Base-by-base conservation (phyloP, 2,113 vertebrate species). In the Nibea coibor region DNA sequence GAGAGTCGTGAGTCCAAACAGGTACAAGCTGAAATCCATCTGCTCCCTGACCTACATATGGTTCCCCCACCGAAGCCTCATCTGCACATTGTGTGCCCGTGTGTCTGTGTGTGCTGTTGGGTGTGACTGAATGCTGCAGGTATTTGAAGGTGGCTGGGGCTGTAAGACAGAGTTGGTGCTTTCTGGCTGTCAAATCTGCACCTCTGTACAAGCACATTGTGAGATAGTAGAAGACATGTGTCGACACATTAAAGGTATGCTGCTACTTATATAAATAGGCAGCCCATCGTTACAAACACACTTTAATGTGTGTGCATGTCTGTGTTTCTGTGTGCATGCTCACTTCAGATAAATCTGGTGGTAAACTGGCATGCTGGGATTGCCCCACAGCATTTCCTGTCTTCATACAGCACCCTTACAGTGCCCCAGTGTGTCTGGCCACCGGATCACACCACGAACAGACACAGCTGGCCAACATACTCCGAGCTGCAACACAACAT, bases 211-310 rank as follows among this genome's bases (percentile, higher is more conserved):
- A 39, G 50, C 47, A 15, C 75, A 80, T 28, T 2, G 28, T 11
- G 22, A 53, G 31, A 31, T 61, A 67, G 68, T 78, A 42, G 68
- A 47, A 45, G 17, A 84, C 79, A 76, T 84, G 87, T 82, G 82
- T 31, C 5, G 4, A 67, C 79, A 89, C 76, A 83, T 78, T 61
- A 59, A 42, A 78, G 42, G 76, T 58, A 67, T 66, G 24, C 58
- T 19, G 10, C n/a, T 31, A 28, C 20, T 24, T 17, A 16, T 61
- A 15, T 54, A 67, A n/a, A 12, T 22, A 61, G 20, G 28, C 15
- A 10, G 20, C 14, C 28, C 22, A 48, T 28, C 43, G 1, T 22
- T 42, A 35, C 54, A 47, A 72, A n/a, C 35, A 35, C n/a, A 16
- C 31, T 53, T 43, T 6, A 43, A 17, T 26, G 16, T 39, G n/a